These are phyloP conservation scores for Mixornis gularis DNA, from an alignment of 2,113 vertebrate genomes.

Conservation along the genomic window DNA sequence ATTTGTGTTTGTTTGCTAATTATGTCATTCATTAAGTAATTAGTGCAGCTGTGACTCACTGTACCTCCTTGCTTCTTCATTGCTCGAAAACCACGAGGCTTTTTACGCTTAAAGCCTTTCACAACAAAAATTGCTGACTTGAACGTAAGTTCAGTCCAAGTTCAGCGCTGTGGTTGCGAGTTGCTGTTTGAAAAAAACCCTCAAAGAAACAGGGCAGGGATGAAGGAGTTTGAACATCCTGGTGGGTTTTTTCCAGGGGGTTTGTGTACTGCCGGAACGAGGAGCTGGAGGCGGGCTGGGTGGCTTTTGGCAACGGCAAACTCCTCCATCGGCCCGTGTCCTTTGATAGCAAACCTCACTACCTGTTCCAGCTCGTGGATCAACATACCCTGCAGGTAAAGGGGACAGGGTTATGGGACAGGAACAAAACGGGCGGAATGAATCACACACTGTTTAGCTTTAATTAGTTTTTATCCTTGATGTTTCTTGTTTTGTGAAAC, in stretches of 20 bases:
- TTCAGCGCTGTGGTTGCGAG: neutral
- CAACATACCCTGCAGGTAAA: conserved; percentile 95
- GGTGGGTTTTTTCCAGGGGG: conserved; percentile 73
- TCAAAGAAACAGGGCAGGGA: neutral
- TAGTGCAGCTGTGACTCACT: neutral
- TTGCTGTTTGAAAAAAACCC: neutral
- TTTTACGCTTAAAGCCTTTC: neutral
- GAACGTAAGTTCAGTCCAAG: neutral
- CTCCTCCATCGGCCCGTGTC: conserved; percentile 92
- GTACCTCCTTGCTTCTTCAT: neutral
- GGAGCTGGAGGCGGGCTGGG: conserved; percentile 92
- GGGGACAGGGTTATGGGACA: neutral
- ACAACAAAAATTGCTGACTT: neutral
- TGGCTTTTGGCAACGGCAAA: conserved; percentile 82
- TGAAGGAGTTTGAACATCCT: neutral
- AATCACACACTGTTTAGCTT: neutral
- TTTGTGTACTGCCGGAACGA: conserved; percentile 97
- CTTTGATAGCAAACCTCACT: conserved; percentile 95
- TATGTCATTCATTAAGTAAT: neutral
- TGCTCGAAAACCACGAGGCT: neutral
- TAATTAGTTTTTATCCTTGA: neutral
- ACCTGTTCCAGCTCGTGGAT: conserved; percentile 94
- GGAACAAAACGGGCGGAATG: neutral
- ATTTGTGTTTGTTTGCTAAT: conserved; percentile 7
- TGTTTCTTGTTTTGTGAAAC: neutral